A percentile compares a stretch with the other conserved stretches of the same genome.
Conservation (phyloP, 2,888 invertebrate species). For the Leucophora obtusa region DNA sequence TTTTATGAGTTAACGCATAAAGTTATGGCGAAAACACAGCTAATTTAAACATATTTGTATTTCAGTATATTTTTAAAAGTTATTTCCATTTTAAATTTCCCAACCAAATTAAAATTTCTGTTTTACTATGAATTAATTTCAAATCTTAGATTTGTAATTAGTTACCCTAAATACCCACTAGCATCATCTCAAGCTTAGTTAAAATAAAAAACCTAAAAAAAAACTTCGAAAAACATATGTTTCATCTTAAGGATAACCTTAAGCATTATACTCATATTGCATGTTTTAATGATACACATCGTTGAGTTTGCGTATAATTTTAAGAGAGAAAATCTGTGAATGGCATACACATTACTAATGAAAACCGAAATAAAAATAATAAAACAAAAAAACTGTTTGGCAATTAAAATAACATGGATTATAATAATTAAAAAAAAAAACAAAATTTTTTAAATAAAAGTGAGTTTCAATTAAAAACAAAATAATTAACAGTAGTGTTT, state of each 20-base stretch:
- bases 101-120: neutral
- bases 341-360: conserved; percentile 19
- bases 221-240: conserved; percentile 11
- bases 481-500: conserved; percentile 21
- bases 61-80: too few relatives aligned
- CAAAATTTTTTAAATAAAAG: conserved; percentile 25
- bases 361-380: conserved; percentile 4
- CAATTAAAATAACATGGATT: conserved; percentile 46
- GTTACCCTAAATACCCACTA: conserved; percentile 19
- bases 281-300: conserved; percentile 73
- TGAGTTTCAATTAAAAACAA: conserved; percentile 39
- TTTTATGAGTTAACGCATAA: too few relatives aligned
- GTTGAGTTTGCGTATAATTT: conserved; percentile 68
- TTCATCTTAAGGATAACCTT: conserved; percentile 47
- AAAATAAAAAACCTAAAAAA: neutral
- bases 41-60: too few relatives aligned
- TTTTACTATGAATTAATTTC: neutral
- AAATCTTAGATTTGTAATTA: neutral
- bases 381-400: conserved; percentile 3
- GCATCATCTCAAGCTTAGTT: conserved; percentile 22
- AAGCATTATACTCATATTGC: conserved; percentile 59
- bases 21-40: too few relatives aligned
- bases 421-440: conserved; percentile 1
- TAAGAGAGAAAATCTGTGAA: conserved; percentile 56
- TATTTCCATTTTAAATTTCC: too few relatives aligned